Base-by-base conservation (phyloP, 2,797 vertebrate genomes). In the Potorous gilbertii region DNA sequence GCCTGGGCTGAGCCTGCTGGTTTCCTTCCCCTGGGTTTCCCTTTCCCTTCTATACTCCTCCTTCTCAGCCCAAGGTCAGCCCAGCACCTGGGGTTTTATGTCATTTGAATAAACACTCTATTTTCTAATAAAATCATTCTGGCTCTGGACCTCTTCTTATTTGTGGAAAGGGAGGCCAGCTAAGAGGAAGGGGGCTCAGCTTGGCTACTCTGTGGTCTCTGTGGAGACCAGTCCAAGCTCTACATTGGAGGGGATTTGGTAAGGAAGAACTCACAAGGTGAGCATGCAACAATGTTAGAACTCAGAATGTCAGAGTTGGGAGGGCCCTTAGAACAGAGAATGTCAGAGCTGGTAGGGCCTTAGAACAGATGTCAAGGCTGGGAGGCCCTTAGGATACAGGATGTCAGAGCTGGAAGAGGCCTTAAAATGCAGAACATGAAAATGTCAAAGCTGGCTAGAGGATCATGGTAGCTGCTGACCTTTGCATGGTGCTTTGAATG, bases 31-130 rank as follows among this genome's bases (percentile, higher is more conserved):
- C 21, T 27, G 74, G 40, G 21, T 24, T 87, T 87, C 74, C 74
- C 24, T 40, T 46, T 46, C 21, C 40, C 21, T 87, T 9, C 74
- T 21, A 93, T 87, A 55, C 4, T 31, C 29, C 87, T 66, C 81
- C n/a, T 21, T 11, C 52, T 54, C 91, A 5, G 0, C 54, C 95
- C 95, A 89, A 56, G 55, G 28, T 74, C 54, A 28, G 29, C 0
- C 87, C 74, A 92, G 89, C 59, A 94, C 94, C 29, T 94, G 92
- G 46, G 97, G 97, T 97, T 97, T 97, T 94, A 91, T 94, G 97
- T 96, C 98, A 97, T 98, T 98, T 98, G 96, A 98, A 98, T 98
- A 98, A 98, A 98, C 97, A 97, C n/a, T 98, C 97, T 98, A 98
- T 98, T 98, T 98, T 98, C 98, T 98, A 98, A 98, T 96, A 95